Evolutionary conservation across 2,888 invertebrate genomes (phyloP).

Genomic region (Leucozona laternaria): DNA sequence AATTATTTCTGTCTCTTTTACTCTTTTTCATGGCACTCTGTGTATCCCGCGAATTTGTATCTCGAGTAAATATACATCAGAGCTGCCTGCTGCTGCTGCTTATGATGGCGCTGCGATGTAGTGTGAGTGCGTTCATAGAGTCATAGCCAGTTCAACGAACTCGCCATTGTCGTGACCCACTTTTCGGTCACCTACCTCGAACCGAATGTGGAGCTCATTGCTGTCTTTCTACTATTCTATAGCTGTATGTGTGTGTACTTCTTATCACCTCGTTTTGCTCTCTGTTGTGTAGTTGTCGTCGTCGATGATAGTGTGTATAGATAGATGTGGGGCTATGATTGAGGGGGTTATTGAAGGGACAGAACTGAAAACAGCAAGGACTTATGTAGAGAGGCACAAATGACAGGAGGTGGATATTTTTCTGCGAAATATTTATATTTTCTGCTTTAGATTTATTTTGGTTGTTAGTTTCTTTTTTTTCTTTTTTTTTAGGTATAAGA

Average conservation of each 20-base stretch:
- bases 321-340: conserved; percentile 20
- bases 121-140: conserved; percentile 76
- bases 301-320: conserved; percentile 38
- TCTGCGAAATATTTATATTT: conserved; percentile 52
- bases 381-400: conserved; percentile 44
- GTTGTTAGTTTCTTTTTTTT: conserved; percentile 22
- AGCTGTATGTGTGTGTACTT: conserved; percentile 45
- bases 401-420: conserved; percentile 61
- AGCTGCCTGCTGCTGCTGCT: conserved; percentile 23
- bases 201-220: conserved; percentile 82
- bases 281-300: conserved; percentile 3
- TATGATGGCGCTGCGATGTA: conserved; percentile 31
- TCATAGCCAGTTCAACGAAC: conserved; percentile 84
- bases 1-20: conserved; percentile 20
- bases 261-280: conserved; percentile 60
- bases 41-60: conserved; percentile 78
- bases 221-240: conserved; percentile 55
- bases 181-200: conserved; percentile 84
- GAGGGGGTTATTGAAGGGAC: conserved; percentile 18
- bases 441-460: conserved; percentile 33
- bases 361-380: conserved; percentile 38
- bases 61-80: conserved; percentile 48
- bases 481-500: background rate
- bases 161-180: conserved; percentile 84
- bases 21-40: conserved; percentile 66